These are phyloP conservation scores for Anoplopoma fimbria DNA, from an alignment of 2,113 vertebrate genomes.

Conservation along the genomic window DNA sequence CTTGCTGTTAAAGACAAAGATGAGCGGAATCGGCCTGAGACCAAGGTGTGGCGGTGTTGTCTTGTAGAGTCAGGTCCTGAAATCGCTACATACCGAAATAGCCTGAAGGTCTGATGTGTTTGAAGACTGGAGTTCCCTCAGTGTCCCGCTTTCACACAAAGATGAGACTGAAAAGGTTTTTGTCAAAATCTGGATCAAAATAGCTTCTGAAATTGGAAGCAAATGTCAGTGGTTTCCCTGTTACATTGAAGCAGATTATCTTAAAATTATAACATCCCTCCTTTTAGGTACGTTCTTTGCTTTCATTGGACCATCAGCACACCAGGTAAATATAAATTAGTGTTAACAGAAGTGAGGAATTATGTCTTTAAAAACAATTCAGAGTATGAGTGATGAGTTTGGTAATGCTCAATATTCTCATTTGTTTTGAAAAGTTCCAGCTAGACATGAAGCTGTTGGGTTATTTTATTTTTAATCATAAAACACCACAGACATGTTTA, in stretches of 20 bases:
- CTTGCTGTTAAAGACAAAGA: slow-evolving; percentile 25
- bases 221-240: background rate
- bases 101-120: slow-evolving; percentile 19
- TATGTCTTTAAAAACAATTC: slow-evolving; percentile 30
- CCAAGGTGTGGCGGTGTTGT: background rate
- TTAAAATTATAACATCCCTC: background rate
- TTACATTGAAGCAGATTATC: slow-evolving; percentile 7
- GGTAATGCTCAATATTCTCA: background rate
- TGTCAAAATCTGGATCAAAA: slow-evolving; percentile 6
- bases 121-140: slow-evolving; percentile 50
- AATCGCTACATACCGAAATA: slow-evolving; percentile 27
- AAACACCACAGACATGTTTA: background rate
- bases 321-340: background rate
- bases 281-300: slow-evolving; percentile 22
- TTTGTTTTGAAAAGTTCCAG: background rate
- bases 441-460: background rate
- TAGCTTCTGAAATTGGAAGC: background rate
- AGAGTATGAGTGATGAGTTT: background rate
- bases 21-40: slow-evolving; percentile 31
- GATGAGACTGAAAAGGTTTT: slow-evolving; percentile 6
- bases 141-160: slow-evolving; percentile 51
- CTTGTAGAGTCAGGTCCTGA: slow-evolving; percentile 25
- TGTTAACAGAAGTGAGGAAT: background rate
- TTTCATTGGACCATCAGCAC: slow-evolving; percentile 27
- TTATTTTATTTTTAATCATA: background rate